These are phyloP conservation scores for Solenopsis fugax DNA, from an alignment of 1,140 invertebrate genomes.

Conservation along the genomic window DNA sequence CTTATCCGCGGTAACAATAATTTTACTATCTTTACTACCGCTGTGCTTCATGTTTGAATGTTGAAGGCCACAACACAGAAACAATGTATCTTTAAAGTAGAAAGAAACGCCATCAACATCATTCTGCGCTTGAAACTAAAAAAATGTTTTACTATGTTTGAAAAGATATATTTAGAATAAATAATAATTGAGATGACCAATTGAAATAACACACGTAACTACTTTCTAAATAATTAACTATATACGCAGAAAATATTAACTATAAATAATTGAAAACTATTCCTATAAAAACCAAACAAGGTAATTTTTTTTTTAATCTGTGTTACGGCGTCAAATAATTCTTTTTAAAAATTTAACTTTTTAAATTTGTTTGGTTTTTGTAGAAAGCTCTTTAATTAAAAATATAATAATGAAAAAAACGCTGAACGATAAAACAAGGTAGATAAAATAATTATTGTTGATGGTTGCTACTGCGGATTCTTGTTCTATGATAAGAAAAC, in stretches of 20 bases:
- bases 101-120: neutral
- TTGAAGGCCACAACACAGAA: slow-evolving; percentile 25
- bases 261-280: neutral
- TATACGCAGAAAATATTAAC: neutral
- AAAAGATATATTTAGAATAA: slow-evolving; percentile 21
- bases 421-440: neutral
- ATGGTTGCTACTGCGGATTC: neutral
- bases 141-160: neutral
- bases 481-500: neutral
- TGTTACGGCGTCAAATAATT: no score
- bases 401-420: neutral
- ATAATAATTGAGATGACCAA: neutral
- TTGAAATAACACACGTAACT: neutral
- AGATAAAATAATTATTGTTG: neutral
- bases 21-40: slow-evolving; percentile 42
- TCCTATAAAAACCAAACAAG: no score
- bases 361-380: no score
- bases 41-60: neutral
- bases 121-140: neutral
- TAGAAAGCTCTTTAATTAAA: neutral
- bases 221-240: neutral
- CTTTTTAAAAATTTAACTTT: no score
- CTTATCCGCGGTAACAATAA: slow-evolving; percentile 42
- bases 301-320: no score
- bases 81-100: slow-evolving; percentile 5